Conservation (phyloP, 2,797 vertebrate species). For the Sebastes cheni region DNA sequence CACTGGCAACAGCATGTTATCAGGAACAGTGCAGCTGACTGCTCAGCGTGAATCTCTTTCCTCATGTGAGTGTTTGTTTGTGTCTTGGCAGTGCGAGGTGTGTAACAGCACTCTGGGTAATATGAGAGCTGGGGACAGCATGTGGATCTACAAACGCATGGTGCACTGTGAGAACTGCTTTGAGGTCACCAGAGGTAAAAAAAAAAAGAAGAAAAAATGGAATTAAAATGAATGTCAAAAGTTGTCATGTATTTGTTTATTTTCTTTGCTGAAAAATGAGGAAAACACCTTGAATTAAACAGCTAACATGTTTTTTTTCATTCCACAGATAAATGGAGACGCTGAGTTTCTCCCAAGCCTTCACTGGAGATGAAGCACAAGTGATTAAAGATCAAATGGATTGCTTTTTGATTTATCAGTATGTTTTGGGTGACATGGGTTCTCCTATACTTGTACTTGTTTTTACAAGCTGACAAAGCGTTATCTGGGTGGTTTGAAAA, state of each 20-base stretch:
- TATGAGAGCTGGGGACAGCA: conserved; percentile 92
- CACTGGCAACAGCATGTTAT: neutral
- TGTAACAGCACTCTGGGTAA: conserved; percentile 87
- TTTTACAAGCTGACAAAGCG: conserved; percentile 8
- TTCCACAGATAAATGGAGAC: conserved; percentile 79
- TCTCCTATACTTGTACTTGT: neutral
- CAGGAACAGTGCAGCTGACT: neutral
- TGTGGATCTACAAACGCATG: conserved; percentile 92
- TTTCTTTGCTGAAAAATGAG: neutral
- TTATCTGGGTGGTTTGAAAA: conserved; percentile 20
- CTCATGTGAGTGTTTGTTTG: conserved; percentile 29
- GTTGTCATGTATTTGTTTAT: neutral
- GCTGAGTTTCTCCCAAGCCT: conserved; percentile 49
- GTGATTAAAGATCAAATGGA: conserved; percentile 1
- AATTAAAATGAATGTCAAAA: neutral
- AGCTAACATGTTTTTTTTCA: neutral
- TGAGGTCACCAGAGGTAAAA: conserved; percentile 87
- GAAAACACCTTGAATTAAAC: neutral
- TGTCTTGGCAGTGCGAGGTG: conserved; percentile 87
- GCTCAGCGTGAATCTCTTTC: conserved; percentile 1
- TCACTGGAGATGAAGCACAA: neutral
- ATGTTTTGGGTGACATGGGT: conserved; percentile 35
- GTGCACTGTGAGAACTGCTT: conserved; percentile 95
- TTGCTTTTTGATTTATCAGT: neutral
- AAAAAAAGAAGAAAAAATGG: too few species aligned